These are phyloP conservation scores for Numida meleagris DNA, from an alignment of 2,113 vertebrate genomes.

Conservation along the genomic window DNA sequence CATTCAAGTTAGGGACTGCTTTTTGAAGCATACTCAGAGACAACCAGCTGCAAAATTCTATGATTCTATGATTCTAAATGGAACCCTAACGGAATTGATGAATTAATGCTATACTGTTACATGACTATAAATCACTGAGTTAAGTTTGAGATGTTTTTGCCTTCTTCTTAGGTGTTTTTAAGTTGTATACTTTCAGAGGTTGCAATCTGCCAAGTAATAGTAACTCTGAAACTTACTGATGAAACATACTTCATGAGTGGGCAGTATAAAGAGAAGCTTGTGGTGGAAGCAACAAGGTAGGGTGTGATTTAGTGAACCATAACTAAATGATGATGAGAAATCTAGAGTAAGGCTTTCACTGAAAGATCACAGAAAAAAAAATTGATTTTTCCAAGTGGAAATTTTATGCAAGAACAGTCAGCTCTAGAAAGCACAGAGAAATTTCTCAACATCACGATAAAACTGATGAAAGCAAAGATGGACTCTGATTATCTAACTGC, in stretches of 20 bases:
- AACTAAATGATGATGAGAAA: not conserved
- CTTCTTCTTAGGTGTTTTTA: not conserved
- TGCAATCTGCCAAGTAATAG: not conserved
- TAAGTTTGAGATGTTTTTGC: not conserved
- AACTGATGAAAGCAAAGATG: slow-evolving; percentile 28
- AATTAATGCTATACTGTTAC: not conserved
- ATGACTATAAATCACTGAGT: not conserved
- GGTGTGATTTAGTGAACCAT: not conserved
- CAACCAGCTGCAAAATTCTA: not conserved
- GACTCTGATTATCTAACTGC: not conserved
- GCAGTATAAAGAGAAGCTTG: not conserved
- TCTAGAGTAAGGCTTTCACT: not conserved
- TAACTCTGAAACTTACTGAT: not conserved
- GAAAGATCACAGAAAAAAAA: not conserved
- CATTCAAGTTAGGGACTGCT: not conserved
- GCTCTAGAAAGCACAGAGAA: not conserved
- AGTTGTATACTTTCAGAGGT: not conserved
- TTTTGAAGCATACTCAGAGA: not conserved
- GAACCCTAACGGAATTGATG: not conserved
- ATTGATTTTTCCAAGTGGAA: not conserved
- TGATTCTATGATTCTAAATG: too few relatives aligned
- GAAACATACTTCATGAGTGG: not conserved
- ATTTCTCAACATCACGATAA: not conserved
- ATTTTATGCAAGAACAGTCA: not conserved
- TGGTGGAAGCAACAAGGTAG: not conserved